Evolutionary conservation across 2,113 vertebrate genomes (phyloP), one percentile per base, ranked within the genome.

Genomic region (Leiothrix lutea): DNA sequence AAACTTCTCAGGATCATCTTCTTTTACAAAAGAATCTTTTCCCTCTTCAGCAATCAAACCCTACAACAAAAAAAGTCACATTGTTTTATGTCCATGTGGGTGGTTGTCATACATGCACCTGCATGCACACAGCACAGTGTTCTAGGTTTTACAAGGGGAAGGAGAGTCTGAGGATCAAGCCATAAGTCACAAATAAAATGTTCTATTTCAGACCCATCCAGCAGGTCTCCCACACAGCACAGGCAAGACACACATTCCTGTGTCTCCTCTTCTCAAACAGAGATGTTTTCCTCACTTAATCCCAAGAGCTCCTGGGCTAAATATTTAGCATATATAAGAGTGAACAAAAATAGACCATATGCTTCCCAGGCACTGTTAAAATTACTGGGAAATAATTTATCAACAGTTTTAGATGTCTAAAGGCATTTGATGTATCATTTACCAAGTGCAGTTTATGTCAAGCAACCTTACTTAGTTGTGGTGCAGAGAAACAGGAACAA

Each of bases 1-100:
- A 95, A 99, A 99, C 93, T 99, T 99, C 96, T 99, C 99, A 1
- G 99, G 99, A 96, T 99, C 99, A 3, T 99, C 99, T 96, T 99
- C 99, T 97, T 98, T 98, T 86, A 98, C 97, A 90, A 98, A 98
- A 71, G 98, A 98, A 6, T 98, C 96, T 95, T 99, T 99, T 48
- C 98, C 98, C 66, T 99, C 99, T 97, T 99, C 99, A 58, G 99
- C 99, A 93, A 99, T 99, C 90, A 99, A 98, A 91, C 99, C 99
- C 99, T 99, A 86, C 60, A 92, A 36, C 4, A 71, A 82, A 88
- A 86, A 86, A 33, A 61, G n/a, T 53, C 9, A 16, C 25, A n/a
- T 58, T 47, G 66, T 14, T 69, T 83, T 31, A 74, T 14, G 57
- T 40, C 48, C 25, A 8, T 17, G 19, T 29, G 33, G 17, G 35